Base-by-base conservation (phyloP, 2,888 invertebrate species). In the Standfussiana lucernea region DNA sequence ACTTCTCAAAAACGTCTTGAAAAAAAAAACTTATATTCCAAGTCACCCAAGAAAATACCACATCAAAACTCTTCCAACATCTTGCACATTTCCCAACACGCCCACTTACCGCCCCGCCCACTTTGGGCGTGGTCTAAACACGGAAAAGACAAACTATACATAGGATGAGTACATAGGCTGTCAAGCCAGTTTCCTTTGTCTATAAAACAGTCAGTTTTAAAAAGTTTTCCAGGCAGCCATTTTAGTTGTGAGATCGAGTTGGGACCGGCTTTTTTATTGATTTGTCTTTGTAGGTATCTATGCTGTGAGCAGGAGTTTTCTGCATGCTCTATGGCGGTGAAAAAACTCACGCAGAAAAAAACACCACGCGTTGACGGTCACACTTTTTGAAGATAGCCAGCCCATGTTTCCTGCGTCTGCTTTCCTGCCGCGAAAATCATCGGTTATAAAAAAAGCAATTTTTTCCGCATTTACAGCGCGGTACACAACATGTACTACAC, bases 91-190 rank as follows among this genome's bases (percentile, higher is more conserved):
- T 68, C 2, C 6, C 64, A 80, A 83, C 93, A 94, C 94, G 94
- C 94, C 94, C 88, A 89, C 83, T 21, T 32, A 32, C 2, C 82
- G 80, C 89, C 88, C 90, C 94, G 91, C 95, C 95, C 84, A 86
- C 21, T 75, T 50, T 85, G 76, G 94, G 95, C 95, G 94, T 93
- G 91, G 79, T 80, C 50, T 86, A 80, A 89, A 90, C 88, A 89
- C 85, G 73, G 85, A 32, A 76, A 75, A 81, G 76, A 83, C 78
- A 83, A 84, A 79, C 72, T 77, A 87, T 87, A 89, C 80, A 89
- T 78, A 86, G 70, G n/a, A 42, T 37, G 37, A 59, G 50, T 72
- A 85, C 79, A 87, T 88, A 87, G 80, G 21, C 73, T 83, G 81
- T 82, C 84, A 65, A 56, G 1, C 45, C 50, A 71, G 73, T 42